A percentile compares a stretch with the other conserved stretches of the same genome.
These are phyloP conservation scores for Mayetiola destructor DNA, from an alignment of 2,888 invertebrate genomes.

Conservation along the genomic window DNA sequence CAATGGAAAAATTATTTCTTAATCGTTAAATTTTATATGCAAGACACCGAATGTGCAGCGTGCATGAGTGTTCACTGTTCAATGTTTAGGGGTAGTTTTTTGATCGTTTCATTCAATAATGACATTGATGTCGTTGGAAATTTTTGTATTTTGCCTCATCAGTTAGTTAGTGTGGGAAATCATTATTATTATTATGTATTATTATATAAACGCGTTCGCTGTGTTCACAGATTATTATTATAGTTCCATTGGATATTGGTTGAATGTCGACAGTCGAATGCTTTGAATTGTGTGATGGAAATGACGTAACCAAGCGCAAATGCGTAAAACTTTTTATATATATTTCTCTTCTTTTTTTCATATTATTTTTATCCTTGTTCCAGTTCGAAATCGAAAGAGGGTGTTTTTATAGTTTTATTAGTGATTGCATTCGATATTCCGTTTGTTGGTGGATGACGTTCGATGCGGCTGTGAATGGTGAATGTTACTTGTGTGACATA, in stretches of 20 bases:
- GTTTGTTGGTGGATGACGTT: neutral
- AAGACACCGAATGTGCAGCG: neutral
- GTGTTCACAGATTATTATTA: neutral
- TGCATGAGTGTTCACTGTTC: no score
- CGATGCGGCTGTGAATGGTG: neutral
- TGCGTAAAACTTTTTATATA: slow-evolving; percentile 10
- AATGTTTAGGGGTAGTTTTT: neutral
- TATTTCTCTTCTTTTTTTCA: neutral
- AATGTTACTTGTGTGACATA: neutral
- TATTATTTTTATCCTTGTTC: no score
- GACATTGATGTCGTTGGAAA: neutral
- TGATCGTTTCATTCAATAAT: neutral
- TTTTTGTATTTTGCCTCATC: no score
- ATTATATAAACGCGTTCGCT: no score
- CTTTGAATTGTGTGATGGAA: neutral
- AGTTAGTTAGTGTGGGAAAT: no score
- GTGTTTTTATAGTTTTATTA: slow-evolving; percentile 8
- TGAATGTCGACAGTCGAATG: no score
- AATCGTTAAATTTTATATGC: slow-evolving; percentile 2
- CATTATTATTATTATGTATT: neutral
- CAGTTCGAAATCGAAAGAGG: neutral
- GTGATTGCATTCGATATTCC: neutral
- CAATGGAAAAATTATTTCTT: neutral
- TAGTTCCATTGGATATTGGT: neutral
- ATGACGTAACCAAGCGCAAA: slow-evolving; percentile 5